A percentile compares a stretch with the other conserved stretches of the same genome.
Evolutionary conservation across 2,888 invertebrate species (phyloP).

Genomic region (Caenorhabditis uteleia): DNA sequence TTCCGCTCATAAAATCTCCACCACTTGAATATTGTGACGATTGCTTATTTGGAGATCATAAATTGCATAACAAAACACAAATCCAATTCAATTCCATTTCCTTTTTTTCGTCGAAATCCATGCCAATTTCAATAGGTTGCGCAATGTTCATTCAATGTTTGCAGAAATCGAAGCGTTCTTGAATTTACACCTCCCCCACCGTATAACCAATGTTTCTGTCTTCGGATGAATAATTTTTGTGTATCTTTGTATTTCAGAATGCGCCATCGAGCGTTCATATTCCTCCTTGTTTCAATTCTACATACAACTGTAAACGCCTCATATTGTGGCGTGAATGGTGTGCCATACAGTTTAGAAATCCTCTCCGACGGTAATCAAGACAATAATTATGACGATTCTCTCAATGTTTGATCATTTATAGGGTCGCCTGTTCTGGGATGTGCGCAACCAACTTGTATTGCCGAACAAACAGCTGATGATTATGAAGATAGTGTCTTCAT

Average conservation of each 20-base stretch:
- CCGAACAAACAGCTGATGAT: constrained; percentile 54
- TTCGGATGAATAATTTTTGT: background rate
- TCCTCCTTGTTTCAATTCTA: constrained; percentile 15
- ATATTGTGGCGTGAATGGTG: constrained; percentile 64
- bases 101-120: background rate
- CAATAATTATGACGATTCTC: background rate
- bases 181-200: background rate
- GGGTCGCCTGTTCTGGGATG: constrained; percentile 64
- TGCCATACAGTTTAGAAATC: constrained; percentile 66
- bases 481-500: constrained; percentile 63
- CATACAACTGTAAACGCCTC: constrained; percentile 31
- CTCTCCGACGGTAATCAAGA: constrained; percentile 47
- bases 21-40: no score
- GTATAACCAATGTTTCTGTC: background rate
- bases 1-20: no score
- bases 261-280: constrained; percentile 36
- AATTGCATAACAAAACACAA: no score
- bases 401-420: constrained; percentile 9
- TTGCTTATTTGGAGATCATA: no score
- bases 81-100: no score
- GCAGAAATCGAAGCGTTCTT: background rate
- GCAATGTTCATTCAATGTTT: background rate
- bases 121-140: background rate
- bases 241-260: constrained; percentile 11
- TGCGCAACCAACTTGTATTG: constrained; percentile 67